Evolutionary conservation across 2,113 vertebrate species (phyloP), one percentile per base, ranked within the genome.

Genomic region (Rafetus swinhoei): DNA sequence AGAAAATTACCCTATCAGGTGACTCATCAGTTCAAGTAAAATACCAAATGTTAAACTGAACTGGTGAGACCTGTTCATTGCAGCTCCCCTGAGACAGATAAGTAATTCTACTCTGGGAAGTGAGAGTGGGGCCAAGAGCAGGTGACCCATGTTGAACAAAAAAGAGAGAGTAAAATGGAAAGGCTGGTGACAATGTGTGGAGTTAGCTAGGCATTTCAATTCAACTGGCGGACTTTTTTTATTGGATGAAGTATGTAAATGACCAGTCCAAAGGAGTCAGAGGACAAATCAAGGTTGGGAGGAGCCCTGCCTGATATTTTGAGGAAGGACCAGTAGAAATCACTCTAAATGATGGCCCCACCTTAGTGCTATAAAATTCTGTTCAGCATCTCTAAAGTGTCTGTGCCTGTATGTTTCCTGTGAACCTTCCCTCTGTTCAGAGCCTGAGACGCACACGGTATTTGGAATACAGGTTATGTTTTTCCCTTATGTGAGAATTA

Each of bases 1-100:
- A 1, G 74, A 1, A 14, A 65, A 11, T 3, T 79, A 9, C 1
- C 82, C 3, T 3, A 2, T 59, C 35, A 18, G 13, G 22, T 6
- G 18, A 18, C 50, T 87, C 4, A 7, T 53, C 18, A 53, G 5
- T 3, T 32, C 79, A 84, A 79, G 60, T 18, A 86, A 60, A 27
- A 2, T 16, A 74, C 24, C 1, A 22, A 59, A 55, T 45, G 16
- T 6, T 24, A 15, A 57, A 29, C 0, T 1, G 57, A 93, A 21
- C 1, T 29, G 3, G 39, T 45, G 12, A 39, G 72, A 76, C 24
- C 39, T 45, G 72, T 14, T 45, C 39, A 45, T 45, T 24, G 39
- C 11, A 45, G 72, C 39, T 76, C 22, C 22, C 39, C 14, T 25
- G 35, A 15, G 65, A 32, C 32, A 69, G 62, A 32, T 32, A 29